Conservation (phyloP, 2,113 vertebrate genomes). For the Poeciliopsis retropinna region DNA sequence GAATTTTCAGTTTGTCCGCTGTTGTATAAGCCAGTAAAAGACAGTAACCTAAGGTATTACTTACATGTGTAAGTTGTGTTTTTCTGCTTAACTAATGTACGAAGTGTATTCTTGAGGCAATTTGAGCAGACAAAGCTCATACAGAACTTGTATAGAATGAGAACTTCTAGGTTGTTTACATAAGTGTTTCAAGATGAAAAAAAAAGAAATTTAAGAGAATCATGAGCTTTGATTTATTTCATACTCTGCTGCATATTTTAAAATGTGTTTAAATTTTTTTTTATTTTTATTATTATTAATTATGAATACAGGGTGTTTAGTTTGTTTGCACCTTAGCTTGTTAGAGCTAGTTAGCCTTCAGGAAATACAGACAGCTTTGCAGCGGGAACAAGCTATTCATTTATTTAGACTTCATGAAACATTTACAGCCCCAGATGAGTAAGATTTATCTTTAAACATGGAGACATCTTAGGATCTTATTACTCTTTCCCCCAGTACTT, state of each 20-base stretch:
- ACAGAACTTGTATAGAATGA: neutral
- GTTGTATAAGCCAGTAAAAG: neutral
- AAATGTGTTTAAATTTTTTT: neutral
- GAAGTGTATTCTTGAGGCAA: neutral
- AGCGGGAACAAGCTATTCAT: constrained; percentile 48
- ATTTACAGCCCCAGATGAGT: constrained; percentile 65
- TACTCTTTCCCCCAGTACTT: constrained; percentile 29
- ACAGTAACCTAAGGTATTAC: neutral
- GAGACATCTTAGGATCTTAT: constrained; percentile 22
- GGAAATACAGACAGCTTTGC: constrained; percentile 25
- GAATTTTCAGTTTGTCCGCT: neutral
- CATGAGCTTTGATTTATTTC: constrained; percentile 1
- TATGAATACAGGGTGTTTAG: neutral
- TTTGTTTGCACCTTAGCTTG: constrained; percentile 30
- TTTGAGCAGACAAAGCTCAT: neutral
- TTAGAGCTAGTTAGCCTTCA: constrained; percentile 38
- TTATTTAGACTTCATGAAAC: constrained; percentile 69
- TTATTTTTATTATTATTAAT: neutral
- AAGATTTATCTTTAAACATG: constrained; percentile 68
- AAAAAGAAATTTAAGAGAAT: neutral
- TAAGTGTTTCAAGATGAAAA: neutral
- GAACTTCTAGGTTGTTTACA: neutral
- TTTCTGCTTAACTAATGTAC: neutral
- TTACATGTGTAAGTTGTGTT: neutral
- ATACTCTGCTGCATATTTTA: neutral